A percentile compares a stretch with the other conserved stretches of the same genome.
Conservation (phyloP, 2,888 invertebrate genomes). For the Pycnomerus fuliginosus region DNA sequence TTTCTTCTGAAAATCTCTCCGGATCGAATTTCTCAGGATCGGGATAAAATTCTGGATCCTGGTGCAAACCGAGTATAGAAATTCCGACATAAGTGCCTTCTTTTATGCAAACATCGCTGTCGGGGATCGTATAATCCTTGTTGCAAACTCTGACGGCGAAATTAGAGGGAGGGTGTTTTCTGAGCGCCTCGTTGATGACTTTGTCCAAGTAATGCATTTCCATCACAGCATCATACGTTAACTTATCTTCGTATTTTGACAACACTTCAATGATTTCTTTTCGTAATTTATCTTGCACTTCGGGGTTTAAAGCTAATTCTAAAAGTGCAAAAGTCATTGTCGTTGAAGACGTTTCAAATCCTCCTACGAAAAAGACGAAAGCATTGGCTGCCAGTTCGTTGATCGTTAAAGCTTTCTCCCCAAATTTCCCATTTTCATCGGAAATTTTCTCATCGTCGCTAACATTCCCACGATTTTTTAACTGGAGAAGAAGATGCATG, state of each 20-base stretch:
- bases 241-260: slow-evolving; percentile 24
- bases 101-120: slow-evolving; percentile 37
- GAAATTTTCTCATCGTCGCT: slow-evolving; percentile 26
- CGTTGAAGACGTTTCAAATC: slow-evolving; percentile 37
- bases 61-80: slow-evolving; percentile 39
- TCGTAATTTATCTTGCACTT: slow-evolving; percentile 33
- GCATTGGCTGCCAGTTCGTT: slow-evolving; percentile 25
- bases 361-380: slow-evolving; percentile 33
- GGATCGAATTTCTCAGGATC: slow-evolving; percentile 30
- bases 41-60: slow-evolving; percentile 40
- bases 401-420: too few species aligned
- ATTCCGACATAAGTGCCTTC: slow-evolving; percentile 39
- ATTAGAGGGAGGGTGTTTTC: slow-evolving; percentile 42
- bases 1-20: slow-evolving; percentile 32
- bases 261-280: slow-evolving; percentile 28
- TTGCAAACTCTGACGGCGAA: slow-evolving; percentile 28
- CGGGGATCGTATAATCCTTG: slow-evolving; percentile 37
- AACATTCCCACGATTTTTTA: slow-evolving; percentile 48
- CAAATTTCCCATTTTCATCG: slow-evolving; percentile 8
- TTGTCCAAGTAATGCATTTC: slow-evolving; percentile 38
- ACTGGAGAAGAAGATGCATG: slow-evolving; percentile 55
- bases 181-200: slow-evolving; percentile 44
- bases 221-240: slow-evolving; percentile 32
- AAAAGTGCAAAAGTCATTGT: slow-evolving; percentile 33
- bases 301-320: slow-evolving; percentile 30